Evolutionary conservation across 2,113 vertebrate species (phyloP).

Genomic region (Etia nguti): DNA sequence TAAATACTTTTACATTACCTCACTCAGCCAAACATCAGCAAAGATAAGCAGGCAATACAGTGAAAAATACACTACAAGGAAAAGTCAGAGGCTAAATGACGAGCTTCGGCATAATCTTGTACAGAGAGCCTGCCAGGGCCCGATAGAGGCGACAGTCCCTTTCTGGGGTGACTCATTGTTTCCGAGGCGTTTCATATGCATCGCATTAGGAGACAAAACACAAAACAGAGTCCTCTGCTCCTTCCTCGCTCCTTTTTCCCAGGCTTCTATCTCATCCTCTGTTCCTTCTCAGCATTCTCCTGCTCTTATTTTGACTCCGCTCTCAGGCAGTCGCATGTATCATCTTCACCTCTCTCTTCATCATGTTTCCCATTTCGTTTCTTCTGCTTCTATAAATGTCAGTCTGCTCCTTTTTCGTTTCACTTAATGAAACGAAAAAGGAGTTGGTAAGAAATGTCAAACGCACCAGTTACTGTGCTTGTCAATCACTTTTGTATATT

Average conservation of each 20-base stretch:
- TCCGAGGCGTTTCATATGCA: slow-evolving; percentile 55
- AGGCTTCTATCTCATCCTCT: not conserved
- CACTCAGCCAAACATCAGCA: not conserved
- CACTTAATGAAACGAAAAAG: not conserved
- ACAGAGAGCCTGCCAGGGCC: slow-evolving; percentile 10
- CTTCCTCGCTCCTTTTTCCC: not conserved
- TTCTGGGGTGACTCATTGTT: slow-evolving; percentile 62
- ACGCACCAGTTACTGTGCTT: not conserved
- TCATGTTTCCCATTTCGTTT: not conserved
- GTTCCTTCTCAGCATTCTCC: not conserved
- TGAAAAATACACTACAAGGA: not conserved
- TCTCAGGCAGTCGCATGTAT: not conserved
- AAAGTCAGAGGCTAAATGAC: not conserved
- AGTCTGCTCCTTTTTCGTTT: not conserved
- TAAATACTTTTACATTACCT: not conserved
- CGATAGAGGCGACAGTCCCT: slow-evolving; percentile 41
- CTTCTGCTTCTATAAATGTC: not conserved
- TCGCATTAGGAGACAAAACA: slow-evolving; percentile 59
- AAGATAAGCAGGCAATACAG: not conserved
- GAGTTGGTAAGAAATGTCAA: not conserved
- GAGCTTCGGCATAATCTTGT: slow-evolving; percentile 8
- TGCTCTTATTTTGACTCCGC: not conserved
- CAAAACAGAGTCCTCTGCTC: slow-evolving; percentile 9
- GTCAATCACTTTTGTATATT: not conserved
- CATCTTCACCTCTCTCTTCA: not conserved